Conservation (phyloP, 2,888 invertebrate genomes). For the Microplitis deprimator region DNA sequence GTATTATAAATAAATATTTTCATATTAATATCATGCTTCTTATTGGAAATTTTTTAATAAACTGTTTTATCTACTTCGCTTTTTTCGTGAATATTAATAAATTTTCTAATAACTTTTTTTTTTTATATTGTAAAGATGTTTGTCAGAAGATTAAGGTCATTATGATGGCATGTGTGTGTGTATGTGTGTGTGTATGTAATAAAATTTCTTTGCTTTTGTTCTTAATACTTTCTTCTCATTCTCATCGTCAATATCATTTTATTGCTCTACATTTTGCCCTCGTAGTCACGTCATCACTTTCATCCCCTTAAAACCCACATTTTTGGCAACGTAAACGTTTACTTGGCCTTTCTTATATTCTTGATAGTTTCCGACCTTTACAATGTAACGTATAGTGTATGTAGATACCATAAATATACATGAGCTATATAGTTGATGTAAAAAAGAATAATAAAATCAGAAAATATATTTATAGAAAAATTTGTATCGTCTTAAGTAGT, state of each 20-base stretch:
- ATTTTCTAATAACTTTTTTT: too few relatives aligned
- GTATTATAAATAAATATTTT: too few relatives aligned
- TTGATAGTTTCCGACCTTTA: not conserved
- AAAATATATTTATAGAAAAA: not conserved
- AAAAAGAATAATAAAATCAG: not conserved
- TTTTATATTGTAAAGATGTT: not conserved
- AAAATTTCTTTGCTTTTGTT: slow-evolving; percentile 5
- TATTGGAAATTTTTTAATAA: too few relatives aligned
- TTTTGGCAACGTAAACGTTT: not conserved
- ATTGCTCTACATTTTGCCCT: slow-evolving; percentile 19
- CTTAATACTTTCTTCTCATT: slow-evolving; percentile 15
- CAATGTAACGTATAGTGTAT: not conserved
- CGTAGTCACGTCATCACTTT: slow-evolving; percentile 16
- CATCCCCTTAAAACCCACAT: not conserved
- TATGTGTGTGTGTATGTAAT: not conserved
- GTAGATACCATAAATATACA: not conserved
- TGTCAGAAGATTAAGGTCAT: not conserved
- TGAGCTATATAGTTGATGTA: not conserved
- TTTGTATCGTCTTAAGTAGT: too few relatives aligned
- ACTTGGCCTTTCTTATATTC: not conserved
- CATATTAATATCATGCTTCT: too few relatives aligned
- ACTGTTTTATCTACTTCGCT: too few relatives aligned
- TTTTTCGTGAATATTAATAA: too few relatives aligned
- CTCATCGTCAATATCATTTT: slow-evolving; percentile 14
- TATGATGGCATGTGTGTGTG: not conserved